These are phyloP conservation scores for Drosophila atroscutellata DNA, from an alignment of 2,888 invertebrate genomes.

Conservation along the genomic window DNA sequence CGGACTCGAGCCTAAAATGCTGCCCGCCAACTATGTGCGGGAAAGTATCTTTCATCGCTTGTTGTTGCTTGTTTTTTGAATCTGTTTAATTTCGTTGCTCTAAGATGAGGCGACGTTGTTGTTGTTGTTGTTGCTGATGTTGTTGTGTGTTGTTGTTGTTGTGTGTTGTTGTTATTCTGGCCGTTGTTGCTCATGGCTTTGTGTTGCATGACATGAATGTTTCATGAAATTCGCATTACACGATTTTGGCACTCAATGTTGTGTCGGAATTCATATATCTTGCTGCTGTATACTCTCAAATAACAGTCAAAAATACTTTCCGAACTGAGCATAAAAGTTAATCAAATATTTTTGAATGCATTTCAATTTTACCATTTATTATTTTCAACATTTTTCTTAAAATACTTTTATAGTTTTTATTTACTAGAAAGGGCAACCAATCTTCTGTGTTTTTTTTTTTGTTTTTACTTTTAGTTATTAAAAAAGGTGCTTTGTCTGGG, in stretches of 20 bases:
- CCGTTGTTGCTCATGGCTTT: constrained; percentile 29
- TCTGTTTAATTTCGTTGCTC: constrained; percentile 53
- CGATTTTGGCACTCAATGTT: constrained; percentile 20
- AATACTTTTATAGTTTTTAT: too few species aligned
- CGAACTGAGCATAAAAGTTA: not conserved
- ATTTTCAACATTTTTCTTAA: not conserved
- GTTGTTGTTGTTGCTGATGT: constrained; percentile 16
- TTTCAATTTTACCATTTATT: not conserved
- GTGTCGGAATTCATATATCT: not conserved
- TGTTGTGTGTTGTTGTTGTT: constrained; percentile 28
- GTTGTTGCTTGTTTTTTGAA: constrained; percentile 21
- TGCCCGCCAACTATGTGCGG: constrained; percentile 39
- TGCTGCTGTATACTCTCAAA: constrained; percentile 11
- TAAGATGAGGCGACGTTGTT: constrained; percentile 11
- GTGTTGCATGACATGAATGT: constrained; percentile 57
- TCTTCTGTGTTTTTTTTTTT: not conserved
- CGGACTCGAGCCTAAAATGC: constrained; percentile 8
- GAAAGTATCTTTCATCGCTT: constrained; percentile 36
- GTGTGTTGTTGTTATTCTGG: constrained; percentile 20
- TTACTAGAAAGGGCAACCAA: constrained; percentile 8
- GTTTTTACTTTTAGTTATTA: not conserved
- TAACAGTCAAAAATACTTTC: not conserved
- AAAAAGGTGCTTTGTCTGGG: constrained; percentile 18
- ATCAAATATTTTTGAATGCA: not conserved
- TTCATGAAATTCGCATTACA: constrained; percentile 58